Evolutionary conservation across 2,113 vertebrate species (phyloP).

Genomic region (Rhagologus leucostigma): DNA sequence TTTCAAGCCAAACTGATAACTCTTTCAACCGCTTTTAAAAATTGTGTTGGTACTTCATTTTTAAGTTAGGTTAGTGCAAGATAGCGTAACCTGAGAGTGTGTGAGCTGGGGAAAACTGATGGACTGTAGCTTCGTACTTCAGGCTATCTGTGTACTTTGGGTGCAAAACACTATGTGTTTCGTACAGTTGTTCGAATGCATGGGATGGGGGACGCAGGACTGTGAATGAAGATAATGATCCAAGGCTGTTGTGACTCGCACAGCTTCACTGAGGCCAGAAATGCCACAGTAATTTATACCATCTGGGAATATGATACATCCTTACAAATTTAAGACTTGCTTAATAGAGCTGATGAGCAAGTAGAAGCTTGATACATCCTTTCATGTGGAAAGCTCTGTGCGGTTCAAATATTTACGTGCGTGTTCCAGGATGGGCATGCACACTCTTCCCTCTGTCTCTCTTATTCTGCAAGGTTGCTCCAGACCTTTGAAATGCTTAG

Average conservation of each 20-base stretch:
- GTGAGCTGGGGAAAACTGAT: not conserved
- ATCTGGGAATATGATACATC: not conserved
- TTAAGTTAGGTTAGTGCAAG: not conserved
- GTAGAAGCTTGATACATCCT: not conserved
- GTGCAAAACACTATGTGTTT: not conserved
- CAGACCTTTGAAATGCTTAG: not conserved
- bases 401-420: not conserved
- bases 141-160: not conserved
- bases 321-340: not conserved
- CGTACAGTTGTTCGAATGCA: not conserved
- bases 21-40: not conserved
- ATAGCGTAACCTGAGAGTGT: not conserved
- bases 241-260: not conserved
- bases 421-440: not conserved
- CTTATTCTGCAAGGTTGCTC: not conserved
- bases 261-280: not conserved
- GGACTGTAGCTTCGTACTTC: not conserved
- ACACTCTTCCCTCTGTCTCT: not conserved
- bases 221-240: not conserved
- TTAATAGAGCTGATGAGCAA: not conserved
- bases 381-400: not conserved
- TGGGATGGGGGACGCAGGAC: not conserved
- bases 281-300: not conserved
- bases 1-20: not conserved
- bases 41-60: not conserved